These are phyloP conservation scores for Pseudomyrmex flavicornis DNA, from an alignment of 1,140 invertebrate species.

Conservation along the genomic window DNA sequence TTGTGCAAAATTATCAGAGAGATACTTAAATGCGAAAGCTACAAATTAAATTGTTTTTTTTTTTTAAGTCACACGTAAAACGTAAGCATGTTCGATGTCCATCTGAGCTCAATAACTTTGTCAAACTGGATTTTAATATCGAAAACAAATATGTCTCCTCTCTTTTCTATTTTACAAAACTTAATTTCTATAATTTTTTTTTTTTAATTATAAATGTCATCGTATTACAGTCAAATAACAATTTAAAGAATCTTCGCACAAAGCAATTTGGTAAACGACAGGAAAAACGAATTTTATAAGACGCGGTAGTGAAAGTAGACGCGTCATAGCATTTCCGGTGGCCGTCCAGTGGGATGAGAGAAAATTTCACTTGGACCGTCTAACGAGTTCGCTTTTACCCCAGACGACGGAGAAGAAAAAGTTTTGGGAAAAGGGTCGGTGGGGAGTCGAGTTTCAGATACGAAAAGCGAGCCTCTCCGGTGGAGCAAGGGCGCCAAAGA, in stretches of 20 bases:
- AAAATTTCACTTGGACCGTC: conserved; percentile 73
- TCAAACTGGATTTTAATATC: background rate
- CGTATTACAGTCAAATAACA: no score
- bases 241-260: background rate
- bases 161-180: background rate
- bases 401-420: conserved; percentile 67
- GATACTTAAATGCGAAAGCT: background rate
- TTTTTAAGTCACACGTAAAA: background rate
- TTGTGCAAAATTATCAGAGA: background rate
- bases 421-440: conserved; percentile 62
- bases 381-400: conserved; percentile 78
- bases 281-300: conserved; percentile 19
- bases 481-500: conserved; percentile 61
- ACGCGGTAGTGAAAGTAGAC: conserved; percentile 44
- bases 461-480: conserved; percentile 74
- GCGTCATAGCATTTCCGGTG: conserved; percentile 43
- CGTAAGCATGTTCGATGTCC: background rate
- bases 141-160: no score
- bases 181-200: background rate
- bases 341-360: conserved; percentile 41
- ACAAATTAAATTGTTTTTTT: background rate
- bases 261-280: conserved; percentile 13
- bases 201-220: no score
- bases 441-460: conserved; percentile 76
- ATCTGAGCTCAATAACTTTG: background rate